Base-by-base conservation (phyloP, 2,113 vertebrate genomes). In the Bufo bufo region DNA sequence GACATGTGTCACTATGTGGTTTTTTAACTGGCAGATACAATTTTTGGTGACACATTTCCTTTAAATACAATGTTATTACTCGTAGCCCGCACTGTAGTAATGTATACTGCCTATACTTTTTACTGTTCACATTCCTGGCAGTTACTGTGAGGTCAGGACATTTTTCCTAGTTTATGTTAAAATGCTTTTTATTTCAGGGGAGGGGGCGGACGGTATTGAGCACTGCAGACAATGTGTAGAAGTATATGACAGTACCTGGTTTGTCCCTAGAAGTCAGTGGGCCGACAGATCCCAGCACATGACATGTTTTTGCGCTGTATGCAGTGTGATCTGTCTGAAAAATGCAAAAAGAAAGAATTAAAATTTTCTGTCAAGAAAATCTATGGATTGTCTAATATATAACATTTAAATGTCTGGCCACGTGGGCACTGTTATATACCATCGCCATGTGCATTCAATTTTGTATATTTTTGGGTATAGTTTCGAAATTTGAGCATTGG, bases 241-340 rank as follows among this genome's bases (percentile, higher is more conserved):
- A 6, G 5, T n/a, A 63, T 52, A 6, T 52, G 14, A 23, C 61
- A 74, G 71, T 74, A 74, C 71, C 71, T 74, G 71, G 43, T 47
- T 79, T 58, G 54, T 13, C 43, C 33, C n/a, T 54, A 23, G 49
- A 23, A 79, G 54, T n/a, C 77, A 52, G 23, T n/a, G 77, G 50
- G n/a, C 50, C 19, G 77, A 58, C 54, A 74, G 71, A 74, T 72
- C 69, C 69, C 69, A 72, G 69, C 69, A 72, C 69, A 43, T 74
- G 71, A 49, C 71, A 47, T 74, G 33, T 74, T 43, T 47, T 49
- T 74, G 71, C 71, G 17, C 45, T 74, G 71, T 47, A 74, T 74
- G 19, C 71, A 47, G 1, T 47, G 43, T 74, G 71, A 74, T 74
- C 71, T 74, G 71, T 74, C 71, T 74, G 45, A 47, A 74, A 74